Conservation (phyloP, 2,888 invertebrate genomes). For the Polydrusus tereticollis region DNA sequence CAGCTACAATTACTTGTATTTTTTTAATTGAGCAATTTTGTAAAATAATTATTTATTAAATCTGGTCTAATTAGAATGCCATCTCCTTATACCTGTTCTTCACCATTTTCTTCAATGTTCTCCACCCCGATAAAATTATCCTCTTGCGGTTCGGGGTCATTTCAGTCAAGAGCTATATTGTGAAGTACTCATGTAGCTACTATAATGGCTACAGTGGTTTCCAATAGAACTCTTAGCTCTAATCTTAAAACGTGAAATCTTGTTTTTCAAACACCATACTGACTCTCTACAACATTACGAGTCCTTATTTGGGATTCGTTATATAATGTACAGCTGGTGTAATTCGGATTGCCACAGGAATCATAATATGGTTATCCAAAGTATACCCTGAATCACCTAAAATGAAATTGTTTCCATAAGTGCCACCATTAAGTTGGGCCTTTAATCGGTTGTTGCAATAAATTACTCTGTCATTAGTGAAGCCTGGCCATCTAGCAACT, state of each 20-base stretch:
- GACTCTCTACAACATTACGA: not conserved
- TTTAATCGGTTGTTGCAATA: too few relatives aligned
- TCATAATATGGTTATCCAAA: too few relatives aligned
- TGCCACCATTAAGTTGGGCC: too few relatives aligned
- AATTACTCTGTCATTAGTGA: too few relatives aligned
- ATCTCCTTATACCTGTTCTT: not conserved
- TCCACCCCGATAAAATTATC: not conserved
- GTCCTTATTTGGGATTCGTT: not conserved
- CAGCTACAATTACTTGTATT: too few relatives aligned
- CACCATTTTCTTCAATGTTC: not conserved
- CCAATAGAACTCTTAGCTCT: not conserved
- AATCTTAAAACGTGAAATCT: not conserved
- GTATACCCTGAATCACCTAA: too few relatives aligned
- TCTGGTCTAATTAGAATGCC: not conserved
- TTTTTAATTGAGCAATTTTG: not conserved
- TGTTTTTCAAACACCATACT: not conserved
- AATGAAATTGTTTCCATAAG: too few relatives aligned
- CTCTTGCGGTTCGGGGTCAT: not conserved
- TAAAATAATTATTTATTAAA: not conserved
- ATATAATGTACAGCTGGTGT: too few relatives aligned
- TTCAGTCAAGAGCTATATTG: not conserved
- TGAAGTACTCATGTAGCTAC: not conserved
- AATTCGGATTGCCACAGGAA: too few relatives aligned
- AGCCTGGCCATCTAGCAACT: too few relatives aligned
- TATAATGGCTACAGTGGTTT: not conserved